Conservation (phyloP, 2,113 vertebrate genomes). For the Bujurquina vittata region DNA sequence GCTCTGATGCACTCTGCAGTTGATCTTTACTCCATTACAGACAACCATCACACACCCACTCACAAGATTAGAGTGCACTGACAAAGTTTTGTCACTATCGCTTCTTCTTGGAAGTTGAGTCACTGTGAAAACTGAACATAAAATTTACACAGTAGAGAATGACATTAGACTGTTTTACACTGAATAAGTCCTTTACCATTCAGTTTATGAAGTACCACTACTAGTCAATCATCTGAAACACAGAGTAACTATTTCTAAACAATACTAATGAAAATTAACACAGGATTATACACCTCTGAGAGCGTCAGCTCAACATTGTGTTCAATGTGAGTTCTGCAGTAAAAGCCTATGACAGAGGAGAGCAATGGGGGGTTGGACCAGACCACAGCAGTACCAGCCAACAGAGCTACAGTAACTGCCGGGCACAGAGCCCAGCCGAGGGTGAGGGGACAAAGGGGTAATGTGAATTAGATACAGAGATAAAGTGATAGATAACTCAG, state of each 20-base stretch:
- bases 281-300: neutral
- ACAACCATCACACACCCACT: conserved; percentile 24
- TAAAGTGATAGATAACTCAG: conserved; percentile 24
- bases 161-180: neutral
- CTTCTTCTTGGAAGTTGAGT: neutral
- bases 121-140: neutral
- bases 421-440: conserved; percentile 20
- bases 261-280: neutral
- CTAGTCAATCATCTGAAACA: neutral
- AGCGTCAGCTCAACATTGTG: neutral
- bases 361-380: conserved; percentile 13
- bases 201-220: neutral
- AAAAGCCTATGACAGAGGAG: neutral
- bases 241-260: neutral
- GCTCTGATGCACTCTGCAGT: conserved; percentile 5
- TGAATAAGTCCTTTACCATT: neutral
- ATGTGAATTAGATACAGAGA: conserved; percentile 27
- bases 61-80: neutral
- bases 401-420: conserved; percentile 2
- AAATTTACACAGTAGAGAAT: neutral
- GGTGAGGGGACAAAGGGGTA: neutral
- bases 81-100: conserved; percentile 19
- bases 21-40: neutral
- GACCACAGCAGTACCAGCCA: neutral
- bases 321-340: neutral